Base-by-base conservation (phyloP, 2,797 vertebrate genomes). In the Parauchenoglanis punctatus region DNA sequence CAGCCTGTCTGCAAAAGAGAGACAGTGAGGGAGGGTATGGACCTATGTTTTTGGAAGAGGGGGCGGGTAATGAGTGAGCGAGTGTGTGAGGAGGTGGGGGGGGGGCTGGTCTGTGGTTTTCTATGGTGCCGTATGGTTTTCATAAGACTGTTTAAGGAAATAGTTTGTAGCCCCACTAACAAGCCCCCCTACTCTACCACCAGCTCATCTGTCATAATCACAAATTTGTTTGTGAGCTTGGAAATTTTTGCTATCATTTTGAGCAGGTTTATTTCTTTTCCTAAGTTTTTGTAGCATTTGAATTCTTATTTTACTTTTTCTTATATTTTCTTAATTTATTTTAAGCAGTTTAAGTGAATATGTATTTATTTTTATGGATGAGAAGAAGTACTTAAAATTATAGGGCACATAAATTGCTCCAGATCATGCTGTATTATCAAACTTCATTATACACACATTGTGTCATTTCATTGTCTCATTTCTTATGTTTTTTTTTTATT, bases 121-220 rank as follows among this genome's bases (percentile, higher is more conserved):
- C 61, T 73, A 85, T 72, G 80, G 81, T 90, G 90, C 90, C 91
- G 86, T 92, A 93, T 93, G 92, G 92, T 92, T 93, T 92, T 92
- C 88, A 92, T 92, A 92, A 92, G 87, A 83, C 88, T 89, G 85
- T 92, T 91, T 90, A 91, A 93, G 90, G 89, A 90, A 91, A 91
- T 84, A 87, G 89, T 91, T 89, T 93, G 89, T 91, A 81, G 89
- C 87, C 82, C 80, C 80, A 84, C 88, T 91, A 92, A 85, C 85
- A 83, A 81, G n/a, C 70, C 75, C 87, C 67, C 81, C 81, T 56
- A 73, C 59, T 81, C 61, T 73, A 84, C 20, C 87, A 81, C 58
- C 44, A 75, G 81, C 72, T 86, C 67, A 85, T 89, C 76, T 63
- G 35, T 87, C 61, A 78, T 77, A 81, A 78, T 88, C 78, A 83